These are phyloP conservation scores for Lipophrys pholis DNA, from an alignment of 2,113 vertebrate genomes.

Conservation along the genomic window DNA sequence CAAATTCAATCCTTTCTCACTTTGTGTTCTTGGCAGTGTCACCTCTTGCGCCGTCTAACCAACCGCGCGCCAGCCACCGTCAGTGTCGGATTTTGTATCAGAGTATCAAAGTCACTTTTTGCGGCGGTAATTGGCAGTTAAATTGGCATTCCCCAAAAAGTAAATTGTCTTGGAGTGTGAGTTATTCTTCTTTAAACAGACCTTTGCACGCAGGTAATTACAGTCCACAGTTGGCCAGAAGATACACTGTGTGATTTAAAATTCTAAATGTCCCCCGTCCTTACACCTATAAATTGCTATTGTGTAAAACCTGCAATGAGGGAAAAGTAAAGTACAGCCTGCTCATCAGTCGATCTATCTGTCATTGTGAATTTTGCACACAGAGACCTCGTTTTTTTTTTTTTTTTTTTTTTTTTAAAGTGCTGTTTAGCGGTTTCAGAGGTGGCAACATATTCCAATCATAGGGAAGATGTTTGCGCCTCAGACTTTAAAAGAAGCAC, in stretches of 20 bases:
- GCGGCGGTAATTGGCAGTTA: constrained; percentile 56
- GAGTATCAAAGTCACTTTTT: constrained; percentile 47
- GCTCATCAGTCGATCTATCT: constrained; percentile 52
- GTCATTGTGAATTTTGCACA: constrained; percentile 24
- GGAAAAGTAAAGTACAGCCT: constrained; percentile 40
- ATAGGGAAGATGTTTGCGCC: constrained; percentile 49
- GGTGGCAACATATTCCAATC: constrained; percentile 60
- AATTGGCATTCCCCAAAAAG: constrained; percentile 61
- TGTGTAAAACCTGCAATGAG: constrained; percentile 62
- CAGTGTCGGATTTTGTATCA: constrained; percentile 46
- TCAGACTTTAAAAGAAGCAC: constrained; percentile 71
- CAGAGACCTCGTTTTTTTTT: constrained; percentile 36
- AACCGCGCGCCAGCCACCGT: constrained; percentile 46
- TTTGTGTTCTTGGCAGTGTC: constrained; percentile 2
- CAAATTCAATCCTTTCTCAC: constrained; percentile 19
- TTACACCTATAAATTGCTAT: constrained; percentile 58
- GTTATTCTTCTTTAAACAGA: constrained; percentile 64
- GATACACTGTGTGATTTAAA: constrained; percentile 56
- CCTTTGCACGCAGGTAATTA: constrained; percentile 63
- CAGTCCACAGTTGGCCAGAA: constrained; percentile 42
- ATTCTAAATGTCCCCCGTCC: constrained; percentile 49
- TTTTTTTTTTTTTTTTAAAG: neutral
- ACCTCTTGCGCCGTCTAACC: constrained; percentile 27
- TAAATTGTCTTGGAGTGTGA: constrained; percentile 52
- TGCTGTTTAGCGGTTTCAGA: neutral